These are phyloP conservation scores for Suillia variegata DNA, from an alignment of 2,888 invertebrate species.

Conservation along the genomic window DNA sequence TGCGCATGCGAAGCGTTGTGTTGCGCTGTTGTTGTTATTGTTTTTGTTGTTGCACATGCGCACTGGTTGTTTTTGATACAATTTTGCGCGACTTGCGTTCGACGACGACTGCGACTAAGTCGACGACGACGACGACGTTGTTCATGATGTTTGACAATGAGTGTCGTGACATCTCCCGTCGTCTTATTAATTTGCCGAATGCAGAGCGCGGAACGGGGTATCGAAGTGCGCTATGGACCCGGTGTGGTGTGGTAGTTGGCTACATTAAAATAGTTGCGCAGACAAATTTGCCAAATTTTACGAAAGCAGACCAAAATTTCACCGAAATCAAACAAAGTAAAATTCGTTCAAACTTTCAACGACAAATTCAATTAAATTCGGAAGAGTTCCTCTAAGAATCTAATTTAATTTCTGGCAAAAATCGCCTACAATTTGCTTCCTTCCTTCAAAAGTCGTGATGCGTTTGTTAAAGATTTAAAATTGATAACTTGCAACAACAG, in stretches of 20 bases:
- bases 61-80: constrained; percentile 34
- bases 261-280: too few species aligned
- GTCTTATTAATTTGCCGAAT: constrained; percentile 46
- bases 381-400: too few species aligned
- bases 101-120: too few species aligned
- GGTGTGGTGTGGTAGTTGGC: background rate
- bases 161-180: constrained; percentile 58
- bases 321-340: too few species aligned
- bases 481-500: constrained; percentile 37
- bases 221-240: background rate
- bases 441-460: constrained; percentile 47
- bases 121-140: background rate
- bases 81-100: constrained; percentile 16
- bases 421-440: too few species aligned
- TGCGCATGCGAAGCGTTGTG: constrained; percentile 11
- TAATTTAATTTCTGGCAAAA: too few species aligned
- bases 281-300: too few species aligned
- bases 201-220: background rate
- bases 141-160: constrained; percentile 45
- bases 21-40: constrained; percentile 16
- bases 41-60: constrained; percentile 49
- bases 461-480: constrained; percentile 46
- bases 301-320: too few species aligned
- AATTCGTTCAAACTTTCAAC: too few species aligned
- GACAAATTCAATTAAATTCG: too few species aligned